A percentile compares a stretch with the other conserved stretches of the same genome.
phyloP scores from a whole-genome alignment of 1,140 invertebrate species.

The Aplysia californica region DNA sequence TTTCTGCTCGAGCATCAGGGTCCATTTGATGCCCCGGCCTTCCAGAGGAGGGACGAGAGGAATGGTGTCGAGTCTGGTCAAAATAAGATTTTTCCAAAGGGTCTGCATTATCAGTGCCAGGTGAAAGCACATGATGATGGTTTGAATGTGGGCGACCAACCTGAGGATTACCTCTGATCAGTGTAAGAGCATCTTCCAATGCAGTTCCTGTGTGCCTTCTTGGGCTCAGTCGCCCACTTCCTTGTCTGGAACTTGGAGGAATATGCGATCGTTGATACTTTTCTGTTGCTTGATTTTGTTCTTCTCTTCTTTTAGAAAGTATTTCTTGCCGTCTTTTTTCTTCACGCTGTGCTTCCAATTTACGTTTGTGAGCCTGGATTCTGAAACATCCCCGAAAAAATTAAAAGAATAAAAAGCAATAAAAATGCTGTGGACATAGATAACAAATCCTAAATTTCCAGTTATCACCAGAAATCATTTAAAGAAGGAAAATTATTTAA shows the following conservation, averaged over 20 bases:
- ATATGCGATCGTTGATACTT: conserved; percentile 53
- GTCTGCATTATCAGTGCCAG: conserved; percentile 24
- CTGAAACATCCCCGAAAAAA: no score
- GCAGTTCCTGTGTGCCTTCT: conserved; percentile 3
- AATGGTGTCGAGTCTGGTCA: conserved; percentile 27
- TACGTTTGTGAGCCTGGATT: conserved; percentile 48
- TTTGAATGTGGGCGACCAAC: conserved; percentile 16
- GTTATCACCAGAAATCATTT: no score
- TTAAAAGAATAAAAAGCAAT: no score
- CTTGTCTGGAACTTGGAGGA: conserved; percentile 26
- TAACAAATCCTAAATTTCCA: no score
- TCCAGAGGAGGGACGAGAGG: conserved; percentile 11
- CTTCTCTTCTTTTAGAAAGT: conserved; percentile 44
- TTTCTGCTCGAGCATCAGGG: conserved; percentile 27
- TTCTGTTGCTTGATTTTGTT: conserved; percentile 58
- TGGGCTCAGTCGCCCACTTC: conserved; percentile 7
- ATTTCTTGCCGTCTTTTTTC: conserved; percentile 59
- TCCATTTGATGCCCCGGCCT: conserved; percentile 23
- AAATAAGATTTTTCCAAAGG: conserved; percentile 37
- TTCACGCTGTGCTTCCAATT: conserved; percentile 50
- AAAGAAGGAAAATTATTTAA: no score
- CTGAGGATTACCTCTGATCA: conserved; percentile 38
- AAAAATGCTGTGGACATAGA: no score
- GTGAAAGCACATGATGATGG: background rate
- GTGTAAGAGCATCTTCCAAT: conserved; percentile 41